Evolutionary conservation across 1,140 invertebrate species (phyloP).

Genomic region (Hirudo medicinalis): DNA sequence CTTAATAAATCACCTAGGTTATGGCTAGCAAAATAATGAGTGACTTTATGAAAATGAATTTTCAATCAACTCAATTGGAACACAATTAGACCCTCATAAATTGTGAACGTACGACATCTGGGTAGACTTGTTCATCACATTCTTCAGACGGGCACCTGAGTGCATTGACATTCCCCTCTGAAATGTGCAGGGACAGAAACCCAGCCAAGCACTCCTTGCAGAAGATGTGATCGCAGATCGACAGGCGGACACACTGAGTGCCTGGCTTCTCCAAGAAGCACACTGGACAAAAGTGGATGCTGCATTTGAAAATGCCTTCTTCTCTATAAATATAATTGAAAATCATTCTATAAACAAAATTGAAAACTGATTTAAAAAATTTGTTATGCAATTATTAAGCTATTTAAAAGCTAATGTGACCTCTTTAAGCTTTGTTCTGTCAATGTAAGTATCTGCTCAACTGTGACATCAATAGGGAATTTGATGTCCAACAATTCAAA

Average conservation of each 20-base stretch:
- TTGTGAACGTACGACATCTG: no score
- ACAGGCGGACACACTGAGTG: slow-evolving; percentile 46
- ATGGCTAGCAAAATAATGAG: no score
- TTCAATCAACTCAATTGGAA: no score
- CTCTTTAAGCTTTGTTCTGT: background rate
- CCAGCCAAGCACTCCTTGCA: slow-evolving; percentile 51
- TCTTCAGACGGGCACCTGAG: slow-evolving; percentile 51
- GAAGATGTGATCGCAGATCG: slow-evolving; percentile 50
- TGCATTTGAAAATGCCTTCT: background rate
- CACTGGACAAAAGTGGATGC: slow-evolving; percentile 9
- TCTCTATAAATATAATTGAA: background rate
- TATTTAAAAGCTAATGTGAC: background rate
- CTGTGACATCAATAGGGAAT: background rate
- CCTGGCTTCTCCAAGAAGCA: slow-evolving; percentile 34
- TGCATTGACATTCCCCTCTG: slow-evolving; percentile 47
- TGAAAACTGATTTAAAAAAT: no score
- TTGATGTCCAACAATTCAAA: slow-evolving; percentile 8
- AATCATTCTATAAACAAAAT: no score
- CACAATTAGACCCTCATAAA: no score
- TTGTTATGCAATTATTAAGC: no score
- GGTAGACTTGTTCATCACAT: slow-evolving; percentile 34
- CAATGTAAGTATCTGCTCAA: background rate
- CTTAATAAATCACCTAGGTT: no score
- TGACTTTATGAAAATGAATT: no score
- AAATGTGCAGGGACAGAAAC: slow-evolving; percentile 50